Evolutionary conservation across 2,113 vertebrate genomes (phyloP), one percentile per base, ranked within the genome.

Genomic region (Leptobrachium ailaonicum): DNA sequence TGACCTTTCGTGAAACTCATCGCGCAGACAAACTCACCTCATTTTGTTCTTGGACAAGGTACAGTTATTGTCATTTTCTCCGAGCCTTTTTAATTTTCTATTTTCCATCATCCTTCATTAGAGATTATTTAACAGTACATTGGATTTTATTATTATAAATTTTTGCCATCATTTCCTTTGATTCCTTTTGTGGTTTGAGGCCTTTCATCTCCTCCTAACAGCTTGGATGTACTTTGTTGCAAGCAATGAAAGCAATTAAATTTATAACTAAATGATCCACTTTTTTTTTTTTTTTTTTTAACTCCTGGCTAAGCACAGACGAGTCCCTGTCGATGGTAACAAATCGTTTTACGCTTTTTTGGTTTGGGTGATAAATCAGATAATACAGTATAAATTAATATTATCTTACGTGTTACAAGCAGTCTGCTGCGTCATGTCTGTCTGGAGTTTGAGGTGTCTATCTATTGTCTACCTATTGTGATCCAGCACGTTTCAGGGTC

Each of bases 121-220:
- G 54, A 77, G 66, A 69, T 77, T 77, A 62, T 68, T 78, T 78
- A 78, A 63, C 67, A 63, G 76, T 44, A 58, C 76, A 63, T 71
- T 78, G 66, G 13, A 32, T 71, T 78, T 63, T 77, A 53, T 45
- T 54, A 40, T 43, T 41, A 45, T 78, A 50, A 14, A 41, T 66
- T 78, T 76, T 53, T 71, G 43, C 53, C 75, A 68, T 43, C 70
- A 58, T 41, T 56, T 70, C 45, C 32, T 2, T 45, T 78, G 76
- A 71, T 78, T 70, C 56, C 76, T 78, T 78, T 71, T 78, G 76
- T 78, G 76, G 54, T 78, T 78, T 78, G 67, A 78, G 43, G n/a
- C 42, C 56, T 45, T 78, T 78, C 76, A 44, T 71, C 66, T 66
- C 75, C 53, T 47, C 44, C 45, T 50, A 47, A 75, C 73, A 75